phyloP scores from a whole-genome alignment of 2,797 vertebrate genomes.

The Gymnoscopelus braueri region DNA sequence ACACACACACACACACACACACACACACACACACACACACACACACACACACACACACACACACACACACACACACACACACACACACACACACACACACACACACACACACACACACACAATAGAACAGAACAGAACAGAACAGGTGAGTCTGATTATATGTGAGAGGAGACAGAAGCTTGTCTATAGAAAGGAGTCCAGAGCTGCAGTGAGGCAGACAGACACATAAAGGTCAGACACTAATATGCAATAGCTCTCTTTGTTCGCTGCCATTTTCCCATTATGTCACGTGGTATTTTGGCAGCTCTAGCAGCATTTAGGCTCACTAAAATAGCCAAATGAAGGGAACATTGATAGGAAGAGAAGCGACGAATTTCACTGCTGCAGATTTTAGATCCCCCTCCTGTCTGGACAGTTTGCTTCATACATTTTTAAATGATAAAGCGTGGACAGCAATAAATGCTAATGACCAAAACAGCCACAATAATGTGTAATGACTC shows the following conservation, averaged over 20 bases:
- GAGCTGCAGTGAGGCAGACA: conserved; percentile 33
- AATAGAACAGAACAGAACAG: not conserved
- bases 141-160: not conserved
- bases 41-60: too few species aligned
- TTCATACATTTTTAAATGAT: conserved; percentile 76
- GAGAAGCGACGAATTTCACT: conserved; percentile 58
- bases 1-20: too few species aligned
- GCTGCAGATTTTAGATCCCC: conserved; percentile 70
- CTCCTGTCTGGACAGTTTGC: conserved; percentile 68
- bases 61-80: too few species aligned
- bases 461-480: conserved; percentile 60
- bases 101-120: too few species aligned
- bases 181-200: conserved; percentile 33
- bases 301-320: conserved; percentile 34
- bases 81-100: too few species aligned
- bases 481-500: conserved; percentile 59
- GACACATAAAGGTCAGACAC: conserved; percentile 57
- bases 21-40: too few species aligned
- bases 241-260: conserved; percentile 52
- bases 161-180: conserved; percentile 19
- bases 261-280: conserved; percentile 53
- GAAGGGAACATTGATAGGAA: conserved; percentile 71
- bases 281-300: conserved; percentile 17
- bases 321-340: conserved; percentile 57
- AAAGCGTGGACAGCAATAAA: conserved; percentile 64